phyloP scores from a whole-genome alignment of 2,888 invertebrate species.

The Spisula solida region DNA sequence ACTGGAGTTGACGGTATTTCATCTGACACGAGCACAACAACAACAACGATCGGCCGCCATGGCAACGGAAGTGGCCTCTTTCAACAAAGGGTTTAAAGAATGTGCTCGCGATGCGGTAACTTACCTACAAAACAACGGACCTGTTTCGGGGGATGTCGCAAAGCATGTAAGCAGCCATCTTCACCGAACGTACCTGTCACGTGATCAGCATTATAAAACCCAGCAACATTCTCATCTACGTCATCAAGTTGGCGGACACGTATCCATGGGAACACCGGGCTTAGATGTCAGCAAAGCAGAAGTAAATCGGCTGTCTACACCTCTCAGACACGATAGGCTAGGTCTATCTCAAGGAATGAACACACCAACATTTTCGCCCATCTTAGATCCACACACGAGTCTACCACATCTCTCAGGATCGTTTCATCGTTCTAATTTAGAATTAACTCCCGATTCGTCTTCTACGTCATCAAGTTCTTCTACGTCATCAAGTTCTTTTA shows the following conservation, averaged over 20 bases:
- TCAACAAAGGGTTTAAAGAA: conserved; percentile 20
- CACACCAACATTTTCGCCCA: conserved; percentile 14
- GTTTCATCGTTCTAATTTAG: background rate
- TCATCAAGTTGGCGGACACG: background rate
- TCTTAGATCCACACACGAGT: background rate
- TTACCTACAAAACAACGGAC: background rate
- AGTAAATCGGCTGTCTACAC: background rate
- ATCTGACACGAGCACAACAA: conserved; percentile 9
- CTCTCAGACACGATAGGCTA: background rate
- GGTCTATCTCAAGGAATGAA: background rate
- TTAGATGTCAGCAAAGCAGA: background rate
- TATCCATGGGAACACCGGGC: background rate
- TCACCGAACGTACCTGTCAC: background rate
- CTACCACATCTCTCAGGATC: background rate
- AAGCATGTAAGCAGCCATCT: background rate
- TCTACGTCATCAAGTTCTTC: background rate
- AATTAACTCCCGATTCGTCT: background rate
- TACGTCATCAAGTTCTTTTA: background rate
- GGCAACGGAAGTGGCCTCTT: background rate
- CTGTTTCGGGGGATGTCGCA: background rate
- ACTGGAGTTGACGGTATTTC: conserved; percentile 1
- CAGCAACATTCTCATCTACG: background rate
- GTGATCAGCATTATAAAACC: background rate
- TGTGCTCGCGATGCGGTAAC: background rate
- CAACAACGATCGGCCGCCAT: background rate